Percentiles rank a stretch among this genome's conserved stretches.
phyloP scores from a whole-genome alignment of 2,888 invertebrate genomes.

The Drosophila helvetica region DNA sequence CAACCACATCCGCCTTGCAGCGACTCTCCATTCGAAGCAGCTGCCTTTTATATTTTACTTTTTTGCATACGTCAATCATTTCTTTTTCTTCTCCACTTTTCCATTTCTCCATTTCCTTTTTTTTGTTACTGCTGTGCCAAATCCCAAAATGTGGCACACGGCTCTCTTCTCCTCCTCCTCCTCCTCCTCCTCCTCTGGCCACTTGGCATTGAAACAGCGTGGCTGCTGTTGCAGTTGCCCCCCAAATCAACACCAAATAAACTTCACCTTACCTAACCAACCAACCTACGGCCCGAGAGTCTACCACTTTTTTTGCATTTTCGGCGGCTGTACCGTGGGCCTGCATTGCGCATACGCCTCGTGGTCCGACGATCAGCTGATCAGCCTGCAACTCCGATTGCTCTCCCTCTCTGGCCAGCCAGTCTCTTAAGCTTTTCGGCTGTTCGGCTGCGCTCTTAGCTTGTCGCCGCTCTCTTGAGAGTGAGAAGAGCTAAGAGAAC shows the following conservation, averaged over 20 bases:
- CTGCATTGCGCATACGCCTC: constrained; percentile 56
- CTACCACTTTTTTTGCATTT: constrained; percentile 24
- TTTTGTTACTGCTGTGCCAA: not conserved
- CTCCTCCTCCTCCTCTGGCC: too few species aligned
- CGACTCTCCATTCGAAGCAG: not conserved
- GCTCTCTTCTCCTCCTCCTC: too few species aligned
- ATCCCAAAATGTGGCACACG: constrained; percentile 17
- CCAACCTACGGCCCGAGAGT: not conserved
- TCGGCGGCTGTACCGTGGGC: not conserved
- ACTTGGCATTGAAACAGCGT: not conserved
- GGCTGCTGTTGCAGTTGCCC: not conserved
- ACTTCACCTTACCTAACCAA: constrained; percentile 47
- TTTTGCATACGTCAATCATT: constrained; percentile 10
- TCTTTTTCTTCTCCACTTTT: not conserved
- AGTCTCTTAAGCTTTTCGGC: not conserved
- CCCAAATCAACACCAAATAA: not conserved
- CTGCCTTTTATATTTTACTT: not conserved
- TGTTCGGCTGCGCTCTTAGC: not conserved
- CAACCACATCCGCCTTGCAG: constrained; percentile 58
- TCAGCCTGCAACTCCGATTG: constrained; percentile 9
- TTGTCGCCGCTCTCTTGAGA: not conserved
- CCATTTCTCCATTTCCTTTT: not conserved
- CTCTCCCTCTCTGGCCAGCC: not conserved
- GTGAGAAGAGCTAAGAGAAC: not conserved
- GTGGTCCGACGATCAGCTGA: constrained; percentile 51